Base-by-base conservation (phyloP, 2,113 vertebrate genomes). In the Cariama cristata region DNA sequence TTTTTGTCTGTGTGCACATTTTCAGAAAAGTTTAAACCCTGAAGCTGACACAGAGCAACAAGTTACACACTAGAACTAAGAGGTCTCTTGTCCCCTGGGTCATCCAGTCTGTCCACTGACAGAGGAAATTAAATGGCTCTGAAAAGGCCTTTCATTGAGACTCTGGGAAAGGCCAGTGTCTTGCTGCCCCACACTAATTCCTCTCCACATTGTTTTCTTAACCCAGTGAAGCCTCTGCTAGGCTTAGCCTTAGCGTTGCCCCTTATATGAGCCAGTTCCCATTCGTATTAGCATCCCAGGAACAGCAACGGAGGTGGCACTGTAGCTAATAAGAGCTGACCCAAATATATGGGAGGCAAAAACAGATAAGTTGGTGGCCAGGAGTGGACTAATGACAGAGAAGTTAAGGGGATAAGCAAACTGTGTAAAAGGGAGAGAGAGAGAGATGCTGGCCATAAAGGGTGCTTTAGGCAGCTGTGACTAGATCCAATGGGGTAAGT, bases 131-230 rank as follows among this genome's bases (percentile, higher is more conserved):
- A 84, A 93, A 55, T 14, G 74, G 67, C 82, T 91, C 91, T 97
- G 96, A 96, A 97, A 94, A 86, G 83, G 80, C 85, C 94, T 97
- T 97, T 97, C 94, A 93, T 2, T 0, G 18, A 30, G 35, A 5
- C 74, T 52, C 91, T 97, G 96, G 96, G 97, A 98, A 97, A 97
- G 73, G 88, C 95, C 92, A 93, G 60, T 5, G 6, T 80, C 85
- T 55, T n/a, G n/a, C 92, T 91, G 90, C 91, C 86, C 86, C 1
- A 20, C 84, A 28, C 96, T 94, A 94, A 97, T 97, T 96, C 94
- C 88, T 91, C 40, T 73, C 88, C 38, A 62, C 77, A 21, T 79
- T 96, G 92, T 97, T 98, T 95, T 68, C 74, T 91, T 96, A 97
- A 97, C 92, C 84, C 80, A 60, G 56, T 74, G 75, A 59, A 95